Percentiles rank a stretch among this genome's conserved stretches.
Evolutionary conservation across 2,888 invertebrate genomes (phyloP).

Genomic region (Cheilosia soror): DNA sequence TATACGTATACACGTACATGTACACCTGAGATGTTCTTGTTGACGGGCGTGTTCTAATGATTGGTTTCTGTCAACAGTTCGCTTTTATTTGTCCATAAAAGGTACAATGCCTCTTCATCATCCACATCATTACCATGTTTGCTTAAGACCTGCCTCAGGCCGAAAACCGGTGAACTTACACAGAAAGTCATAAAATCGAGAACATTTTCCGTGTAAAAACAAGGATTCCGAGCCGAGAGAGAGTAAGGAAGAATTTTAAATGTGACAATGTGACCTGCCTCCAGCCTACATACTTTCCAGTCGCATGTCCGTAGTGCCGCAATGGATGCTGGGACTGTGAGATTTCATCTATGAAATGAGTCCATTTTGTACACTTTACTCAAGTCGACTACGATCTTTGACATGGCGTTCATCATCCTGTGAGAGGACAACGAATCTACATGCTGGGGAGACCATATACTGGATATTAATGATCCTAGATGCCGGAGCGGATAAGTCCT

Average conservation of each 20-base stretch:
- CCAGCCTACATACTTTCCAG: slow-evolving; percentile 37
- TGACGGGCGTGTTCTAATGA: slow-evolving; percentile 63
- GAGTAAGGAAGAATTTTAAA: slow-evolving; percentile 51
- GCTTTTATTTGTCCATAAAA: slow-evolving; percentile 73
- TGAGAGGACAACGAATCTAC: slow-evolving; percentile 59
- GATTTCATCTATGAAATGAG: slow-evolving; percentile 71
- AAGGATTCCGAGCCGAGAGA: slow-evolving; percentile 12
- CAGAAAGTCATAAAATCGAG: slow-evolving; percentile 58
- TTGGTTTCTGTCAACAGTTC: slow-evolving; percentile 72
- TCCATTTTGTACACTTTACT: slow-evolving; percentile 72
- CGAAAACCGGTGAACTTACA: slow-evolving; percentile 52
- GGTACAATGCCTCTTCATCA: slow-evolving; percentile 58
- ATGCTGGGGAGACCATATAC: neutral
- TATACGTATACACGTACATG: neutral
- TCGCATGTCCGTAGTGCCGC: slow-evolving; percentile 11
- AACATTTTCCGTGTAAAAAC: slow-evolving; percentile 56
- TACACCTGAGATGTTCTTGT: slow-evolving; percentile 27
- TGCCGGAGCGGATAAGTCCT: slow-evolving; percentile 62
- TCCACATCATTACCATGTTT: slow-evolving; percentile 45
- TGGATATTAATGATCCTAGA: slow-evolving; percentile 71
- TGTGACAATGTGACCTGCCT: slow-evolving; percentile 69
- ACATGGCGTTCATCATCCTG: slow-evolving; percentile 73
- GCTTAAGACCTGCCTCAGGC: slow-evolving; percentile 39
- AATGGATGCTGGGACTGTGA: neutral
- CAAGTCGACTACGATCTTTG: slow-evolving; percentile 65